phyloP scores from a whole-genome alignment of 2,113 vertebrate genomes.

The Catharus bicknelli region DNA sequence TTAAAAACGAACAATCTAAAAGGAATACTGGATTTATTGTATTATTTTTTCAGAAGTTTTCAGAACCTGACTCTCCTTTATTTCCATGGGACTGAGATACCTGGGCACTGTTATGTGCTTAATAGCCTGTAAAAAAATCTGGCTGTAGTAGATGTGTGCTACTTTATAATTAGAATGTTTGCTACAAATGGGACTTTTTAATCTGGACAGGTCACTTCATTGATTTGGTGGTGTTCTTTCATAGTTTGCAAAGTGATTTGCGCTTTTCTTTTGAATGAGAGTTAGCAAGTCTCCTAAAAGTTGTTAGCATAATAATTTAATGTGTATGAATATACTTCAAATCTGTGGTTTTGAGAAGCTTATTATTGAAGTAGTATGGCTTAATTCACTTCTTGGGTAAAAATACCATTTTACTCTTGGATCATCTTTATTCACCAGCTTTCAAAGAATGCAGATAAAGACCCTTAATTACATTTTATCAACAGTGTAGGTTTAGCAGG shows the following conservation, averaged over 20 bases:
- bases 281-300: neutral
- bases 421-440: neutral
- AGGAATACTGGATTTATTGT: neutral
- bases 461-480: neutral
- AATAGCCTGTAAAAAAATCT: conserved; percentile 1
- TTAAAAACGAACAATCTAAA: neutral
- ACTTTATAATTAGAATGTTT: neutral
- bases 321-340: neutral
- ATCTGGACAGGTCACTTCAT: neutral
- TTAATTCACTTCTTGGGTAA: neutral
- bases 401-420: neutral
- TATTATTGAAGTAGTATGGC: neutral
- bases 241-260: neutral
- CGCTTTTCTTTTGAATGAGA: neutral
- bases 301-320: neutral
- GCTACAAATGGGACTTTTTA: neutral
- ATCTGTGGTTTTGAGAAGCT: neutral
- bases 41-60: neutral
- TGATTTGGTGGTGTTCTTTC: neutral
- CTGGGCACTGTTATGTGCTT: neutral
- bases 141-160: neutral
- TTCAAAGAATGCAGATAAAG: neutral
- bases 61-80: neutral
- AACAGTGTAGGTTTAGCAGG: neutral
- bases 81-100: neutral